Conservation (phyloP, 2,888 invertebrate genomes). For the Synanthedon tipuliformis region DNA sequence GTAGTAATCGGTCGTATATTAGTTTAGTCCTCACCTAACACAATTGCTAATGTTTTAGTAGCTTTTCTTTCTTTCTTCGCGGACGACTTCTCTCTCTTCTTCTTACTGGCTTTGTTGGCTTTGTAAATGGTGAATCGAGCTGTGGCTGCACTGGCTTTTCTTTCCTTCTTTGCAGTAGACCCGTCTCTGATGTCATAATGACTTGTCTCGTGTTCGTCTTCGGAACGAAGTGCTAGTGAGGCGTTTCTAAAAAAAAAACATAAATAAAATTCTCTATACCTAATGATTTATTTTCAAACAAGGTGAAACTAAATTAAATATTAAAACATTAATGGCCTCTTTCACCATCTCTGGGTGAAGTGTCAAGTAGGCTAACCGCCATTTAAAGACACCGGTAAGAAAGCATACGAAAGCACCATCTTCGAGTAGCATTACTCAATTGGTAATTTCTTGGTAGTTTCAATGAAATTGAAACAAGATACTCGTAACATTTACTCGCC, state of each 20-base stretch:
- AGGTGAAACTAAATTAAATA: too few relatives aligned
- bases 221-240: conserved; percentile 60
- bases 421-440: too few relatives aligned
- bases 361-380: too few relatives aligned
- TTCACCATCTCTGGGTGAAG: too few relatives aligned
- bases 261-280: too few relatives aligned
- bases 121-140: conserved; percentile 92
- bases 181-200: conserved; percentile 53
- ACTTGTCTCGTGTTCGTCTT: conserved; percentile 51
- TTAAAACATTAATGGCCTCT: too few relatives aligned
- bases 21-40: conserved; percentile 82
- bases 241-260: conserved; percentile 63
- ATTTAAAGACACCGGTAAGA: too few relatives aligned
- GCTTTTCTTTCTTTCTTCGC: conserved; percentile 97
- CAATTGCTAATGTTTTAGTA: conserved; percentile 98
- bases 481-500: too few relatives aligned
- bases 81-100: conserved; percentile 93
- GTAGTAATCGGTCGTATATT: not conserved
- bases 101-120: conserved; percentile 93
- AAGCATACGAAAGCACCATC: too few relatives aligned
- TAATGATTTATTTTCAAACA: too few relatives aligned
- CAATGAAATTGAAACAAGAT: too few relatives aligned
- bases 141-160: conserved; percentile 74
- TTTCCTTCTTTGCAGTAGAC: conserved; percentile 75
- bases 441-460: too few relatives aligned